A percentile compares a stretch with the other conserved stretches of the same genome.
phyloP scores from a whole-genome alignment of 2,113 vertebrate species.

The Coptodon bakossiorum region DNA sequence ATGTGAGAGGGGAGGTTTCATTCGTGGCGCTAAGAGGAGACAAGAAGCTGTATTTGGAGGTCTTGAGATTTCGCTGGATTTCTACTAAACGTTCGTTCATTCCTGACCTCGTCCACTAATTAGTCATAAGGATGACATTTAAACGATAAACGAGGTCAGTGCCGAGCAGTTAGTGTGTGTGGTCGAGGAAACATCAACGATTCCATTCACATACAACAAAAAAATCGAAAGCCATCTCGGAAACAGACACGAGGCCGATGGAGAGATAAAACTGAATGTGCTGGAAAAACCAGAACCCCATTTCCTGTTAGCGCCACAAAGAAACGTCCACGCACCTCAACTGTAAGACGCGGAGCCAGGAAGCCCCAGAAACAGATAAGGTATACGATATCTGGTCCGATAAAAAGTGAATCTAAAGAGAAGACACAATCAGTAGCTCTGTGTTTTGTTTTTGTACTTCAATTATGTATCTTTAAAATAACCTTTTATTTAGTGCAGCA shows the following conservation, averaged over 20 bases:
- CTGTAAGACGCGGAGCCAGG: not conserved
- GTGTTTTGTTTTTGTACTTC: not conserved
- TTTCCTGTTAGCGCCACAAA: not conserved
- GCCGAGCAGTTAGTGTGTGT: accelerated
- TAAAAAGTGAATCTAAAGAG: not conserved
- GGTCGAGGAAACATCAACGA: not conserved
- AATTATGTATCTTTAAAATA: not conserved
- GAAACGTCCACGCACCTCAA: not conserved
- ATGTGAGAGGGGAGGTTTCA: accelerated
- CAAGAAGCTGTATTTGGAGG: accelerated
- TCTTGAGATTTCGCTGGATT: not conserved
- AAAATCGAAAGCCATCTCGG: not conserved
- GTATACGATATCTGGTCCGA: accelerated
- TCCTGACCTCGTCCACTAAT: not conserved
- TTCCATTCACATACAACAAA: not conserved
- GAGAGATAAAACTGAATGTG: not conserved
- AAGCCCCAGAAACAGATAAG: not conserved
- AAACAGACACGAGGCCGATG: not conserved
- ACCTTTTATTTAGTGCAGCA: not conserved
- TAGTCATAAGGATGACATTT: not conserved
- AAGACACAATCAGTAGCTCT: not conserved
- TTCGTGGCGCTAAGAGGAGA: not conserved
- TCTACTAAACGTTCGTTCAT: not conserved
- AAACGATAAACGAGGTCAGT: not conserved
- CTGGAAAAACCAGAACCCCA: not conserved